These are phyloP conservation scores for Orthosia cruda DNA, from an alignment of 2,888 invertebrate species.

Conservation along the genomic window DNA sequence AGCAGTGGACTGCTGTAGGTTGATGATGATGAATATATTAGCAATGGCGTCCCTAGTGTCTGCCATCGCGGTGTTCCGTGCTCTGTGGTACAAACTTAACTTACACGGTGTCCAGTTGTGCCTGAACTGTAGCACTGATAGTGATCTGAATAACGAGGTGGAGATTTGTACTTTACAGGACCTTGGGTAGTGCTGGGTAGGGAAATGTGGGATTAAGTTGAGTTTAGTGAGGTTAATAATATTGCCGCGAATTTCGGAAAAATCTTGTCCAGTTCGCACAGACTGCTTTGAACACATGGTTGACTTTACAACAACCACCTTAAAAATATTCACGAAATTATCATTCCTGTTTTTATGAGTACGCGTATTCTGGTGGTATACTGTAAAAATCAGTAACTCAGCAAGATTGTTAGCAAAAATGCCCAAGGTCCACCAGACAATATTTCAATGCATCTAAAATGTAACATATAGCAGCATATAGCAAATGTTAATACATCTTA, in stretches of 20 bases:
- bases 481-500: background rate
- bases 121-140: constrained; percentile 48
- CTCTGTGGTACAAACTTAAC: constrained; percentile 11
- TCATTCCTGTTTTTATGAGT: too few relatives aligned
- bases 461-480: background rate
- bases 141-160: constrained; percentile 51
- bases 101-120: constrained; percentile 32
- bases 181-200: background rate
- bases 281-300: too few relatives aligned
- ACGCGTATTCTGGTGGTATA: too few relatives aligned
- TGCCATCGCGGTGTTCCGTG: background rate
- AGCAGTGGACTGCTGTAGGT: too few relatives aligned
- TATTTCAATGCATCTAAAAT: background rate
- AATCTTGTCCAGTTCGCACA: too few relatives aligned
- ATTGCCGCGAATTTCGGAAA: background rate
- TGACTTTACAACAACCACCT: too few relatives aligned
- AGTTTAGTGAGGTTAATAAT: background rate
- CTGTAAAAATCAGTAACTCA: background rate
- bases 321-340: too few relatives aligned
- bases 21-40: too few relatives aligned
- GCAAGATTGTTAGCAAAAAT: background rate
- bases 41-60: too few relatives aligned
- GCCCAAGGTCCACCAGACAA: too few relatives aligned
- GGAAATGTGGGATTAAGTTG: background rate
- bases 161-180: constrained; percentile 31